Base-by-base conservation (phyloP, 2,888 invertebrate genomes). In the Ennomos fuscantarius region DNA sequence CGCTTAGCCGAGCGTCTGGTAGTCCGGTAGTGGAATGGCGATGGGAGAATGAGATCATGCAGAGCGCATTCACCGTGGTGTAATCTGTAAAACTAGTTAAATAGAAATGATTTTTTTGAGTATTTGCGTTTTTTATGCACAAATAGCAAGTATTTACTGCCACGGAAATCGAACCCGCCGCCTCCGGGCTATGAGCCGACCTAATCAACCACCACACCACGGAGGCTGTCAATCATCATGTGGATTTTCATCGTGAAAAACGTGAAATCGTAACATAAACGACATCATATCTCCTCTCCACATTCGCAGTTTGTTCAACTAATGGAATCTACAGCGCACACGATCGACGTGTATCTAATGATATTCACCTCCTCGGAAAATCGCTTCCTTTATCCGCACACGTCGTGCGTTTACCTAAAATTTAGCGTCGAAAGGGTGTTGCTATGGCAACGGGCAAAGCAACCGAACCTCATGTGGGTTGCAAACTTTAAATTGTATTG, bases 401-500 rank as follows among this genome's bases (percentile, higher is more conserved):
- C 81, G 78, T 74, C 76, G 86, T 82, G 82, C 86, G 76, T 84
- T 89, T 87, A 81, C 86, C 80, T 83, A 81, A 83, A 89, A 86
- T 84, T 87, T 82, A 76, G 83, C 79, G 74, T 80, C 73, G 78
- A 68, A 73, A 84, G 92, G 92, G 91, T 71, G 91, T 92, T 91
- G 81, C 92, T 65, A 88, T 90, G 77, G 81, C 78, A 81, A 92
- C 90, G 74, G 81, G 83, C 78, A 81, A 11, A 75, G 64, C 44
- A 42, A 45, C 44, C 9, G 34, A 57, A 87, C 84, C 88, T 88
- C 89, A 89, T 89, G 87, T 90, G 90, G 85, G 85, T 81, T 84
- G 78, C 78, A 82, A 86, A 89, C 89, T 91, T 91, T 91, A 90
- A 92, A 91, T 90, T 90, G 89, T 86, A 88, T 90, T 90, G 86